phyloP scores from a whole-genome alignment of 2,888 invertebrate species.

The Agrotis ipsilon region DNA sequence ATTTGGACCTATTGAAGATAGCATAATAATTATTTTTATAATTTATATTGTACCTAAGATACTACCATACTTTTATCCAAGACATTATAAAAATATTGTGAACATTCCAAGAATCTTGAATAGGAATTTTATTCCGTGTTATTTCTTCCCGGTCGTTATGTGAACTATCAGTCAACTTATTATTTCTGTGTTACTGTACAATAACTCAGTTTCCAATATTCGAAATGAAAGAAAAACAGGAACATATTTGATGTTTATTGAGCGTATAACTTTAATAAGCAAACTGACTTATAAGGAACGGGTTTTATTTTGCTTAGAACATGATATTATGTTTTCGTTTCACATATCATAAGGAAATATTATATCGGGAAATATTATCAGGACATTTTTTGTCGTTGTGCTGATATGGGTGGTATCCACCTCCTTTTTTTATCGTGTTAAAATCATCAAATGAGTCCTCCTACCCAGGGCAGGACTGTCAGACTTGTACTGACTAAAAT shows the following conservation, averaged over 20 bases:
- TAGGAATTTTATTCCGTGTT: not conserved
- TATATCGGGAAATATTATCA: no score
- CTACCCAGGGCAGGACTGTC: no score
- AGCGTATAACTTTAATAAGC: slow-evolving; percentile 1
- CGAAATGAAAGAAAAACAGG: slow-evolving; percentile 11
- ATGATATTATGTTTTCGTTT: not conserved
- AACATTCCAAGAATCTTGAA: not conserved
- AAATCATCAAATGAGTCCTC: no score
- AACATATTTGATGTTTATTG: slow-evolving; percentile 5
- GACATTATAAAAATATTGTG: not conserved
- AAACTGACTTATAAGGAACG: not conserved
- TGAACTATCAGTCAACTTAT: not conserved
- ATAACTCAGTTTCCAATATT: not conserved
- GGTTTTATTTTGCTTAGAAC: not conserved
- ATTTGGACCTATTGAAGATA: no score
- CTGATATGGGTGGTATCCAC: no score
- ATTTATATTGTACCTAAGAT: no score
- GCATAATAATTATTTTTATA: no score
- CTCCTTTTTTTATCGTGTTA: no score
- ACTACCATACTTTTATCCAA: not conserved
- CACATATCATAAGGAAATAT: no score
- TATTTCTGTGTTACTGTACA: slow-evolving; percentile 8
- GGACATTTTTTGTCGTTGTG: no score
- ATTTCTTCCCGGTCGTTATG: not conserved
- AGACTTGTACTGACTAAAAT: no score